Evolutionary conservation across 2,888 invertebrate species (phyloP).

Genomic region (Chalcis sispes): DNA sequence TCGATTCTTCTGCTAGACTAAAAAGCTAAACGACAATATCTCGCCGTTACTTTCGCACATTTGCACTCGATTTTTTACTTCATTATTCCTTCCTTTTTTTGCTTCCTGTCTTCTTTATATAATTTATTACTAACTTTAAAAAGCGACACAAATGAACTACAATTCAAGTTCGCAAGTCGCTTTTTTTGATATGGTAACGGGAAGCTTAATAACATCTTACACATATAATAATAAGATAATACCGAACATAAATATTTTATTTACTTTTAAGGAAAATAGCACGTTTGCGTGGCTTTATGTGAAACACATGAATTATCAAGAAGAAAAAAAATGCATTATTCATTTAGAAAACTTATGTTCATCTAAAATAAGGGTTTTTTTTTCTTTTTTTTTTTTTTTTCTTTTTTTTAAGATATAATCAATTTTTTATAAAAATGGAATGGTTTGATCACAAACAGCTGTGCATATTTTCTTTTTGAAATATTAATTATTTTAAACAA

Average conservation of each 20-base stretch:
- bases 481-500: constrained; percentile 29
- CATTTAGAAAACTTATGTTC: background rate
- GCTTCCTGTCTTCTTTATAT: background rate
- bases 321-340: background rate
- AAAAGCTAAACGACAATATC: constrained; percentile 53
- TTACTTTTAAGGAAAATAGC: background rate
- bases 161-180: constrained; percentile 7
- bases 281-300: background rate
- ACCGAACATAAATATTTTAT: constrained; percentile 20
- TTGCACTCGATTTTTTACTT: constrained; percentile 9
- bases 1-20: constrained; percentile 43
- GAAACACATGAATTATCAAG: constrained; percentile 20
- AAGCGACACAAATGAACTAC: background rate
- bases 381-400: constrained; percentile 27
- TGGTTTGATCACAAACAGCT: constrained; percentile 9
- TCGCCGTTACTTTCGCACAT: constrained; percentile 15
- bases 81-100: constrained; percentile 2
- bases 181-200: constrained; percentile 38
- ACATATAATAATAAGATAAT: constrained; percentile 9
- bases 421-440: constrained; percentile 18
- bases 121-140: constrained; percentile 6
- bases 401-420: constrained; percentile 18
- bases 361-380: background rate
- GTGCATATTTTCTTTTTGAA: constrained; percentile 1
- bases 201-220: constrained; percentile 39